These are phyloP conservation scores for Catharus fuscescens DNA, from an alignment of 2,113 vertebrate species.

Conservation along the genomic window DNA sequence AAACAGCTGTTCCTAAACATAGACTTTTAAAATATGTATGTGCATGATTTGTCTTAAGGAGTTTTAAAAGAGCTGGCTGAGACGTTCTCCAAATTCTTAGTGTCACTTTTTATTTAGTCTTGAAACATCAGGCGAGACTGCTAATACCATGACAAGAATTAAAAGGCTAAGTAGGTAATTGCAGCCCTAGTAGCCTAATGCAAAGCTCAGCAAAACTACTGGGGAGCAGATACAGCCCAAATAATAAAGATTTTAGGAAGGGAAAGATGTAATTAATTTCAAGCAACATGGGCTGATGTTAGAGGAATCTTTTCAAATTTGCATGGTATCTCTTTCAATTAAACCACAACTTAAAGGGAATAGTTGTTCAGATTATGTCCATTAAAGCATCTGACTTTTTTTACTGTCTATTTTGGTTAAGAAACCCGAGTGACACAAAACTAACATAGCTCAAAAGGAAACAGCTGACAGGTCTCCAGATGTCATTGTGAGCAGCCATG, in stretches of 20 bases:
- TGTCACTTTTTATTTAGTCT: background rate
- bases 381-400: background rate
- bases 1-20: conserved; percentile 42
- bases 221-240: background rate
- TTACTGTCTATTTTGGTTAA: background rate
- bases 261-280: background rate
- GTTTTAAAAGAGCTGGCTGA: conserved; percentile 6
- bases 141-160: background rate
- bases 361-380: background rate
- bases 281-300: background rate
- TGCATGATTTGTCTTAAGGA: background rate
- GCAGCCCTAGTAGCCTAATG: background rate
- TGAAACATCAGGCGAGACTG: background rate
- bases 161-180: background rate
- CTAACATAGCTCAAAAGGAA: background rate
- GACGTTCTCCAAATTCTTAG: conserved; percentile 3
- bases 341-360: background rate
- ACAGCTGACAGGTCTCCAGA: background rate
- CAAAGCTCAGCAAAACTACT: background rate
- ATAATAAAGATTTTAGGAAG: background rate
- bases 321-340: background rate
- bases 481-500: background rate
- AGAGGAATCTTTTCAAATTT: background rate
- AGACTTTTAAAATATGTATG: conserved; percentile 6
- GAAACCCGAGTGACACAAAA: background rate